Percentiles rank a stretch among this genome's conserved stretches.
Conservation (phyloP, 1,140 invertebrate species). For the Heliconius hermathena region DNA sequence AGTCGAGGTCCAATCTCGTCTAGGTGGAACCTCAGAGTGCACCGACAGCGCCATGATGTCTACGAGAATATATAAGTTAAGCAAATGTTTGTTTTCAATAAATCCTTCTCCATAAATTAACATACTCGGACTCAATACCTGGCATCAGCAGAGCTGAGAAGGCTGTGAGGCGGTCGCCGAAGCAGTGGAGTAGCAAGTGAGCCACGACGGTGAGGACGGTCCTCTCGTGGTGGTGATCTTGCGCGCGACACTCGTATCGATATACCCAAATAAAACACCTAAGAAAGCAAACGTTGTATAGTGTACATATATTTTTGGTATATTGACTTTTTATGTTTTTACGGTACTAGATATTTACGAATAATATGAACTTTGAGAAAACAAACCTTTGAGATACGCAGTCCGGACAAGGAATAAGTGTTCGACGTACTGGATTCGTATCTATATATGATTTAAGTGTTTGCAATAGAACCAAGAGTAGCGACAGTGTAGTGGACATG, state of each 20-base stretch:
- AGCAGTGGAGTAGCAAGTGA: constrained; percentile 52
- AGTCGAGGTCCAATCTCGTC: constrained; percentile 50
- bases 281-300: not conserved
- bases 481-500: constrained; percentile 50
- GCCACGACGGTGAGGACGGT: constrained; percentile 56
- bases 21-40: constrained; percentile 57
- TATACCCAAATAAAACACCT: constrained; percentile 70
- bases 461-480: constrained; percentile 60
- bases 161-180: constrained; percentile 44
- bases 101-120: not conserved
- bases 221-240: constrained; percentile 53
- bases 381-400: constrained; percentile 54
- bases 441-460: constrained; percentile 49
- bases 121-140: constrained; percentile 41
- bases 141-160: constrained; percentile 59
- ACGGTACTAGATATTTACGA: too few relatives aligned
- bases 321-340: too few relatives aligned
- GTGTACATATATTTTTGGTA: not conserved
- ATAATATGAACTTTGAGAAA: too few relatives aligned
- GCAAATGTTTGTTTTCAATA: not conserved
- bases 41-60: constrained; percentile 65
- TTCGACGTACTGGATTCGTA: constrained; percentile 37
- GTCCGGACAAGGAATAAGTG: constrained; percentile 54
- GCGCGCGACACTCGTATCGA: constrained; percentile 63
- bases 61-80: constrained; percentile 31